Conservation (phyloP, 2,888 invertebrate genomes). For the Cosmopolites sordidus region DNA sequence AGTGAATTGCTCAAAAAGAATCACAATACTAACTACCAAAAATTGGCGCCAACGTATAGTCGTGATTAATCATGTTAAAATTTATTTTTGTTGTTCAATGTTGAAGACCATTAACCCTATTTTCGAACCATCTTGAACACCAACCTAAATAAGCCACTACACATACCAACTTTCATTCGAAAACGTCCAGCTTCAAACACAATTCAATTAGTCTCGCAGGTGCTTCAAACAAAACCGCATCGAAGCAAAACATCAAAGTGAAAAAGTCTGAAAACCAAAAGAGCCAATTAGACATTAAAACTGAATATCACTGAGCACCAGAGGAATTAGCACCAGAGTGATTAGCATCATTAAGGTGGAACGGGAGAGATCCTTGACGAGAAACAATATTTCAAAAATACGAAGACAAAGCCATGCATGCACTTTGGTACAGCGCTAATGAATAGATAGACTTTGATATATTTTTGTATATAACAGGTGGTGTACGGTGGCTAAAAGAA, state of each 20-base stretch:
- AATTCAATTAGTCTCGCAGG: neutral
- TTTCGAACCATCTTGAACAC: too few relatives aligned
- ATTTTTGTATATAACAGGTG: too few relatives aligned
- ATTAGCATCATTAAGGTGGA: slow-evolving; percentile 22
- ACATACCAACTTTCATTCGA: neutral
- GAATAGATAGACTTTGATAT: slow-evolving; percentile 13
- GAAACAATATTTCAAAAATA: neutral
- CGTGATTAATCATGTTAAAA: too few relatives aligned
- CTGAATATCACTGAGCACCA: slow-evolving; percentile 21
- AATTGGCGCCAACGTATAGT: too few relatives aligned
- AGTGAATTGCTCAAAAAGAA: too few relatives aligned
- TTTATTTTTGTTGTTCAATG: too few relatives aligned
- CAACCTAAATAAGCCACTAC: neutral
- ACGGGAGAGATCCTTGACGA: neutral
- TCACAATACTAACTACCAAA: too few relatives aligned
- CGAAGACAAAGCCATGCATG: too few relatives aligned
- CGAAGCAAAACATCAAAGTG: slow-evolving; percentile 19
- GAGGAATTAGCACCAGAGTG: slow-evolving; percentile 10
- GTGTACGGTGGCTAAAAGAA: too few relatives aligned
- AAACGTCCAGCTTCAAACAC: neutral
- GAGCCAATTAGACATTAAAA: slow-evolving; percentile 25
- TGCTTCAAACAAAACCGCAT: neutral
- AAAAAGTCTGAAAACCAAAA: slow-evolving; percentile 16
- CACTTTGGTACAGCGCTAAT: slow-evolving; percentile 22
- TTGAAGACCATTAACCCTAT: too few relatives aligned